Evolutionary conservation across 2,113 vertebrate species (phyloP).

Genomic region (Notarius lentiginosus): DNA sequence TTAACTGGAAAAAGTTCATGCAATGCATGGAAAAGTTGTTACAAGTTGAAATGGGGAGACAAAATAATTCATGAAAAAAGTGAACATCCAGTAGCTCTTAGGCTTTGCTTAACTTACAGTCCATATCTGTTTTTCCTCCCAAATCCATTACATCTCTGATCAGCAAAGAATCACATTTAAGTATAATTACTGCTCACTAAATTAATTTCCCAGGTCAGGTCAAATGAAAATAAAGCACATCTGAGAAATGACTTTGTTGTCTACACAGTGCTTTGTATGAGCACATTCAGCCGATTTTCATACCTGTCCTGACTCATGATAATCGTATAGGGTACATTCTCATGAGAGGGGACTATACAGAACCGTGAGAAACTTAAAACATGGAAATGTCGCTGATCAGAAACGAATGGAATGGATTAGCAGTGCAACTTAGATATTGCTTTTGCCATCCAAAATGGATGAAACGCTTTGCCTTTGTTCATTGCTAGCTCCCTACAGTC

Average conservation of each 20-base stretch:
- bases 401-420: slow-evolving; percentile 17
- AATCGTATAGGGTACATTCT: slow-evolving; percentile 21
- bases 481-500: slow-evolving; percentile 14
- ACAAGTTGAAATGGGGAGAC: slow-evolving; percentile 17
- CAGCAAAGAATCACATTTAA: slow-evolving; percentile 11
- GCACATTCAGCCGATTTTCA: slow-evolving; percentile 34
- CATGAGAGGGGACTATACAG: not conserved
- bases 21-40: slow-evolving; percentile 16
- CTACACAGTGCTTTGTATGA: slow-evolving; percentile 3
- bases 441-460: slow-evolving; percentile 46
- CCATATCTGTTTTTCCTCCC: not conserved
- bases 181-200: not conserved
- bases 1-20: slow-evolving; percentile 33
- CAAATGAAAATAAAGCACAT: not conserved
- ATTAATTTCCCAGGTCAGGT: not conserved
- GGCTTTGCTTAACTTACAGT: slow-evolving; percentile 23
- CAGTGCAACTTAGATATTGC: slow-evolving; percentile 41
- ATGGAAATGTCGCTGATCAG: slow-evolving; percentile 16
- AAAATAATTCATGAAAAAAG: not conserved
- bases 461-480: slow-evolving; percentile 38
- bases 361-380: not conserved
- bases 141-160: slow-evolving; percentile 18
- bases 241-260: not conserved
- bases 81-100: slow-evolving; percentile 8
- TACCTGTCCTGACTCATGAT: slow-evolving; percentile 6